These are phyloP conservation scores for Syngnathus acus DNA, from an alignment of 2,797 vertebrate genomes.

Conservation along the genomic window DNA sequence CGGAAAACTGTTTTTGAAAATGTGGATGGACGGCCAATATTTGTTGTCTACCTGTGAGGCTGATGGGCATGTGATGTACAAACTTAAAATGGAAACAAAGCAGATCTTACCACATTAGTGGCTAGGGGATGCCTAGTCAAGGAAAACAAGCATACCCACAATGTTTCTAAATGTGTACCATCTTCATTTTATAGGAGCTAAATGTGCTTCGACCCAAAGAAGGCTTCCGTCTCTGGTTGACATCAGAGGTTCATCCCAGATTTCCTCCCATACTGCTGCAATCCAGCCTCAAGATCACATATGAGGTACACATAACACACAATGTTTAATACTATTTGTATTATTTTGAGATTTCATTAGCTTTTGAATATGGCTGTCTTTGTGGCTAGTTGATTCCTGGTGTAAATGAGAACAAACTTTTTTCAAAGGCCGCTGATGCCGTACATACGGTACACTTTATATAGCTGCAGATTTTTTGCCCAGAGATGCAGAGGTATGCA, in stretches of 20 bases:
- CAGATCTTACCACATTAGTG: background rate
- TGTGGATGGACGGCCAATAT: too few relatives aligned
- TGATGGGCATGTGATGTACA: too few relatives aligned
- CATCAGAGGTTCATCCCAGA: conserved; percentile 86
- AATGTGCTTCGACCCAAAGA: conserved; percentile 83
- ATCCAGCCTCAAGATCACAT: conserved; percentile 94
- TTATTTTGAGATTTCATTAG: background rate
- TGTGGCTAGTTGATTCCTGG: background rate
- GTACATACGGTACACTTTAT: background rate
- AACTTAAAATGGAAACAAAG: too few relatives aligned
- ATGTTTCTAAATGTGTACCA: background rate
- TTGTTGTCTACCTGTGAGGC: too few relatives aligned
- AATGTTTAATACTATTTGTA: background rate
- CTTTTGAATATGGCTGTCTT: background rate
- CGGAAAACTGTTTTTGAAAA: too few relatives aligned
- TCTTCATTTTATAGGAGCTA: conserved; percentile 72
- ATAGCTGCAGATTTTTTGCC: background rate
- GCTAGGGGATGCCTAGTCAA: background rate
- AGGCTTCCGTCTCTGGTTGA: conserved; percentile 94
- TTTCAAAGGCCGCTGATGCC: background rate
- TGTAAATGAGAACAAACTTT: background rate
- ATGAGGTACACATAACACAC: conserved; percentile 74
- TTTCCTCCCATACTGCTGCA: conserved; percentile 90
- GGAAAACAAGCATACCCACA: background rate
- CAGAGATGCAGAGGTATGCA: conserved; percentile 18